Evolutionary conservation across 2,888 invertebrate genomes (phyloP).

Genomic region (Pheosia gnoma): DNA sequence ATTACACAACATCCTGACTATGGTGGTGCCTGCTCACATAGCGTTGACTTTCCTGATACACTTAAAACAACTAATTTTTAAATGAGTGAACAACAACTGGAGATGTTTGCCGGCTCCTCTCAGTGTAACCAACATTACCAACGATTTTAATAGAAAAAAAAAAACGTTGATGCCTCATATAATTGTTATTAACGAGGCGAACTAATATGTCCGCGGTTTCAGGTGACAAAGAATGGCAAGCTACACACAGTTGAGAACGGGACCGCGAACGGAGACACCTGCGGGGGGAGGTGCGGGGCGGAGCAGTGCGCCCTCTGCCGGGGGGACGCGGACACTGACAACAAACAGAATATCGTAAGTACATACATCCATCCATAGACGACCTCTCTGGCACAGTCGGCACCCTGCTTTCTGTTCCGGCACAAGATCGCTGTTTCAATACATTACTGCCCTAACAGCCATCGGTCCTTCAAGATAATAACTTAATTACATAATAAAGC

Average conservation of each 20-base stretch:
- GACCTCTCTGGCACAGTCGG: not conserved
- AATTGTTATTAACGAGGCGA: not conserved
- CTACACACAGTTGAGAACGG: constrained; percentile 61
- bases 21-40: too few species aligned
- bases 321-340: constrained; percentile 77
- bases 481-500: too few species aligned
- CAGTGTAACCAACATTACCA: too few species aligned
- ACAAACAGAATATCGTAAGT: constrained; percentile 80
- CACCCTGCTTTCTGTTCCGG: not conserved
- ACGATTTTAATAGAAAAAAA: too few species aligned
- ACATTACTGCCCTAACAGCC: too few species aligned
- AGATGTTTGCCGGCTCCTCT: too few species aligned
- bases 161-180: too few species aligned
- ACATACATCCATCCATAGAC: not conserved
- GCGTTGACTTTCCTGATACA: too few species aligned
- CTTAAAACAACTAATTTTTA: too few species aligned
- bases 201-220: constrained; percentile 22
- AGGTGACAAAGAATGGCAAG: constrained; percentile 75
- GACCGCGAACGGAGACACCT: constrained; percentile 50
- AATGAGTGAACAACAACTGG: too few species aligned
- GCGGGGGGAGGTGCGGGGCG: constrained; percentile 74
- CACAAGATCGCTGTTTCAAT: not conserved
- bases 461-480: too few species aligned
- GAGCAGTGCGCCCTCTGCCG: constrained; percentile 77
- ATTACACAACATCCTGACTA: too few species aligned